Percentiles rank a stretch among this genome's conserved stretches.
Evolutionary conservation across 2,797 vertebrate genomes (phyloP).

Genomic region (Echeneis naucrates): DNA sequence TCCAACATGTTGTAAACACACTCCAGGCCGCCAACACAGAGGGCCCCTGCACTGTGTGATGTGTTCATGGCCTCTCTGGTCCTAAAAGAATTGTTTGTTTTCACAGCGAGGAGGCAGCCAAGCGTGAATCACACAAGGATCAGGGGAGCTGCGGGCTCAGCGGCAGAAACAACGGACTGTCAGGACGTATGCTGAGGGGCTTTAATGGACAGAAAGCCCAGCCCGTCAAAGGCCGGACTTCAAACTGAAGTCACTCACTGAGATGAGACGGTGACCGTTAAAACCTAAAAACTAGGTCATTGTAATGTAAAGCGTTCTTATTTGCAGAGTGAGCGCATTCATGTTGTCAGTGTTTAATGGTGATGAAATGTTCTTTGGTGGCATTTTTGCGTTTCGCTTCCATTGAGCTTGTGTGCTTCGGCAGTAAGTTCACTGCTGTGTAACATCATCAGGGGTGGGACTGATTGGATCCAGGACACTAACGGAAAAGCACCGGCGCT

Average conservation of each 20-base stretch:
- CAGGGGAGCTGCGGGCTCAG: constrained; percentile 21
- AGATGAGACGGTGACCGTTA: not conserved
- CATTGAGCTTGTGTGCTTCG: not conserved
- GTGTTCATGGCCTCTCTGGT: constrained; percentile 4
- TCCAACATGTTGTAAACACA: constrained; percentile 13
- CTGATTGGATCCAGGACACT: not conserved
- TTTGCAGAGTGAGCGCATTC: too few relatives aligned
- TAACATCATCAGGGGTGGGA: too few relatives aligned
- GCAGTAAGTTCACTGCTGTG: too few relatives aligned
- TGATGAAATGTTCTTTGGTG: not conserved
- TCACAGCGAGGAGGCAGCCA: constrained; percentile 39
- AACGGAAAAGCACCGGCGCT: not conserved
- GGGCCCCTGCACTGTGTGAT: not conserved
- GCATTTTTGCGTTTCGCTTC: not conserved
- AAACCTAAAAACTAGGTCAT: not conserved
- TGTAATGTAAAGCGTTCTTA: not conserved
- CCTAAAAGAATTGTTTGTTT: constrained; percentile 50
- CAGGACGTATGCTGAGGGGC: constrained; percentile 33
- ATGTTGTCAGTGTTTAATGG: too few relatives aligned
- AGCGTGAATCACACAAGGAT: constrained; percentile 55
- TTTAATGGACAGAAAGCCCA: constrained; percentile 48
- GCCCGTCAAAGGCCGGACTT: constrained; percentile 9
- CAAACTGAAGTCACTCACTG: not conserved
- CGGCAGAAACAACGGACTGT: constrained; percentile 59
- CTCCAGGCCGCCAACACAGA: not conserved